phyloP scores from a whole-genome alignment of 2,113 vertebrate species.

The Pollachius pollachius region DNA sequence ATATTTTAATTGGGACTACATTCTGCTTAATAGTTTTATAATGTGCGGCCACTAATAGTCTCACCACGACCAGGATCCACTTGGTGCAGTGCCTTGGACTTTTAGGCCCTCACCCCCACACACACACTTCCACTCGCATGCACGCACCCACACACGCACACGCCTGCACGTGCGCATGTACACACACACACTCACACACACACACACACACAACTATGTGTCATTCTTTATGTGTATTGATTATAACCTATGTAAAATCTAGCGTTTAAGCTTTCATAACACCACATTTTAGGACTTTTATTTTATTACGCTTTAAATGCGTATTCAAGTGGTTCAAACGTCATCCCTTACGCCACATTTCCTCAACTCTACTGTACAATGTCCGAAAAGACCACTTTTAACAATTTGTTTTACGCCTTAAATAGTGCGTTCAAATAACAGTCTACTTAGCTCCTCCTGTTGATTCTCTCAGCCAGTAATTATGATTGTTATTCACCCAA shows the following conservation, averaged over 20 bases:
- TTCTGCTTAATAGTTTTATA: constrained; percentile 99
- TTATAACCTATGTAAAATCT: too few species aligned
- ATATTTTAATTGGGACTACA: constrained; percentile 99
- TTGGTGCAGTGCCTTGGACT: constrained; percentile 60
- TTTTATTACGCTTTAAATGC: too few species aligned
- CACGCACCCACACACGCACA: constrained; percentile 8
- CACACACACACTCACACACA: constrained; percentile 26
- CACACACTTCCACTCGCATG: neutral
- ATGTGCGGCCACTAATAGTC: constrained; percentile 96
- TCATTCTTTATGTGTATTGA: neutral
- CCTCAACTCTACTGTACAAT: too few species aligned
- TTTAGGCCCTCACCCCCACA: constrained; percentile 4
- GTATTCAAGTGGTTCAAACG: too few species aligned
- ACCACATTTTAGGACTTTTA: too few species aligned
- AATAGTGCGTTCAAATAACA: neutral
- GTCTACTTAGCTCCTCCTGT: too few species aligned
- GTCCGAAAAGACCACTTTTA: too few species aligned
- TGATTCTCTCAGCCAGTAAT: too few species aligned
- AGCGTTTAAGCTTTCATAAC: too few species aligned
- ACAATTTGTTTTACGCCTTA: neutral
- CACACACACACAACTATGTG: neutral
- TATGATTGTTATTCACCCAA: too few species aligned
- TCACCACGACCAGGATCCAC: constrained; percentile 92
- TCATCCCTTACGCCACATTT: too few species aligned
- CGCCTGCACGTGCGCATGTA: constrained; percentile 1